Base-by-base conservation (phyloP, 2,888 invertebrate species). In the Pollenia angustigena region DNA sequence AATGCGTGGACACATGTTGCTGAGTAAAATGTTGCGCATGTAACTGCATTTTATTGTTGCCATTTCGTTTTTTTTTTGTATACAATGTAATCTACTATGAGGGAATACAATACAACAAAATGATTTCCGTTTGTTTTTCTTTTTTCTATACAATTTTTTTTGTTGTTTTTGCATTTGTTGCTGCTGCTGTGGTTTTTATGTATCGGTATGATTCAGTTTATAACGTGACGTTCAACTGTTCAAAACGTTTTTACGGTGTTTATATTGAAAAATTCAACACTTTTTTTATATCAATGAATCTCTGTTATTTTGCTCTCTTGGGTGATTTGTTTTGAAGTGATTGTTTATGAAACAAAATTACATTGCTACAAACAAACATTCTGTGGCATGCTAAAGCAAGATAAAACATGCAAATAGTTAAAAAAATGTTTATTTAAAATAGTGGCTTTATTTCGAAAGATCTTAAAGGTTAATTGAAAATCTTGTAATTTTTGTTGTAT, bases 151-250 rank as follows among this genome's bases (percentile, higher is more conserved):
- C 18, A 10, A 32, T 0, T 32, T 32, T 32, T 32, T 48, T 72
- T 71, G 46, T 78, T 69, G 50, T 76, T 62, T 32, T 32, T 32
- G 4, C 6, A 32, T 54, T 58, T 81, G 69, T 50, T 68, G 58
- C 32, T 52, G 75, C 18, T 81, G 78, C 68, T 81, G 64, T 66
- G 81, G 64, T 56, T 81, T 32, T 74, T 58, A 52, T 83, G 86
- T 80, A 83, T 86, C 75, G 83, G 79, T 48, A 85, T 85, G 75
- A 64, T 83, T 86, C 75, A 86, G 87, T 87, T 87, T 84, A 72
- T 81, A 81, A 84, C 87, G 84, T 87, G 83, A 84, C 87, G 87
- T 84, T 83, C 81, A 87, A 87, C 87, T 84, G 87, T 81, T 84
- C 72, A 64, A 82, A 82, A 80, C 85, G 84, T 87, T 32, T 76